Percentiles rank a stretch among this genome's conserved stretches.
Evolutionary conservation across 1,140 invertebrate species (phyloP).

Genomic region (Drosophila athabasca): DNA sequence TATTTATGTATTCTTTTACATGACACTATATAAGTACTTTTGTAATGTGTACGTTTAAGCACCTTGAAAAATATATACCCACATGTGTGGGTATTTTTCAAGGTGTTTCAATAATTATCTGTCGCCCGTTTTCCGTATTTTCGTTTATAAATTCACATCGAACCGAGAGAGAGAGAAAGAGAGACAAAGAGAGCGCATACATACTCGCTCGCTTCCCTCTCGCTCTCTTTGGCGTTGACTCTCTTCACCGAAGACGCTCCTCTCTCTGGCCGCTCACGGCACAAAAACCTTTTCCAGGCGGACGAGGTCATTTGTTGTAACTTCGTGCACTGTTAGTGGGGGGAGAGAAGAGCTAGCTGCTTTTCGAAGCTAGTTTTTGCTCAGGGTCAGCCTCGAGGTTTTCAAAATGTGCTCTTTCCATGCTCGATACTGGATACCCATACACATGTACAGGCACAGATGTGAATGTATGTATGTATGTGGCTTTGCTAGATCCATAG

Average conservation of each 20-base stretch:
- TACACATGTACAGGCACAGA: too few relatives aligned
- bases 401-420: slow-evolving; percentile 4
- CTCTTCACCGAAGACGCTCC: too few relatives aligned
- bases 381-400: slow-evolving; percentile 48
- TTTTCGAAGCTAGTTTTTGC: slow-evolving; percentile 48
- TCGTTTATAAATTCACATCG: slow-evolving; percentile 29
- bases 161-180: slow-evolving; percentile 6
- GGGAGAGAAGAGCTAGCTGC: slow-evolving; percentile 25
- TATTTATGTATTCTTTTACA: slow-evolving; percentile 22
- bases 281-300: too few relatives aligned
- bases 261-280: too few relatives aligned
- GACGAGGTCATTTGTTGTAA: too few relatives aligned
- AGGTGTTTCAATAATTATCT: slow-evolving; percentile 37
- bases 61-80: slow-evolving; percentile 17
- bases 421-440: too few relatives aligned
- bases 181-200: too few relatives aligned
- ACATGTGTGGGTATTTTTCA: slow-evolving; percentile 12
- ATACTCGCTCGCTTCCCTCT: too few relatives aligned
- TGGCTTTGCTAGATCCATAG: too few relatives aligned
- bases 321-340: slow-evolving; percentile 29
- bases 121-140: slow-evolving; percentile 43
- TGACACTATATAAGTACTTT: slow-evolving; percentile 49
- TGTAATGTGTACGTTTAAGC: slow-evolving; percentile 38
- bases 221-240: too few relatives aligned
- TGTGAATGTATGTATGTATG: too few relatives aligned